These are phyloP conservation scores for Nesoenas mayeri DNA, from an alignment of 2,113 vertebrate species.

Conservation along the genomic window DNA sequence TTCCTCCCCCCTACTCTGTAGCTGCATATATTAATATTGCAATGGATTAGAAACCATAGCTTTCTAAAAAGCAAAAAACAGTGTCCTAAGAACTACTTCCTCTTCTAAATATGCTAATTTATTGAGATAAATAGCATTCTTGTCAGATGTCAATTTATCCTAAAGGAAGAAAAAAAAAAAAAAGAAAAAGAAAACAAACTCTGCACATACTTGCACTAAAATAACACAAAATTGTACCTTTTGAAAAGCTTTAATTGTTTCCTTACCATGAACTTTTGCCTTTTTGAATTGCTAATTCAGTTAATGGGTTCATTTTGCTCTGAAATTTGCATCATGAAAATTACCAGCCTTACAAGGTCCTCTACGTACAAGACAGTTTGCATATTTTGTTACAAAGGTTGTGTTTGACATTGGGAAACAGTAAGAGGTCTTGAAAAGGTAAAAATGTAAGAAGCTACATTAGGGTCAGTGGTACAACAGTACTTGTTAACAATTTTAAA, in stretches of 20 bases:
- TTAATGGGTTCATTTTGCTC: conserved; percentile 69
- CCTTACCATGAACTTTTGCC: conserved; percentile 60
- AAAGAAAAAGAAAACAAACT: not conserved
- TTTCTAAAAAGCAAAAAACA: not conserved
- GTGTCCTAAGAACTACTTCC: not conserved
- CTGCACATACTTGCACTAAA: not conserved
- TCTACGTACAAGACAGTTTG: conserved; percentile 26
- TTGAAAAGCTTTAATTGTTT: conserved; percentile 56
- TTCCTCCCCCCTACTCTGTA: not conserved
- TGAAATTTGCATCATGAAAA: conserved; percentile 70
- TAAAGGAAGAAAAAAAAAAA: not conserved
- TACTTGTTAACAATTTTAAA: not conserved
- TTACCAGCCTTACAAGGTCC: conserved; percentile 39
- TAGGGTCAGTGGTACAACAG: not conserved
- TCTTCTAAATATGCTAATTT: conserved; percentile 9
- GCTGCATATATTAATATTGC: not conserved
- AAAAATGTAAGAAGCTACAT: conserved; percentile 26
- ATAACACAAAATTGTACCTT: conserved; percentile 51
- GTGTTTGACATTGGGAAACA: conserved; percentile 18
- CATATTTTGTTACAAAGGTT: conserved; percentile 51
- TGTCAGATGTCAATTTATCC: conserved; percentile 30
- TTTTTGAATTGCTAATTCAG: conserved; percentile 72
- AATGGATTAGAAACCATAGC: not conserved
- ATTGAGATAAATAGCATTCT: conserved; percentile 10
- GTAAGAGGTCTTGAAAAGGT: conserved; percentile 44